Evolutionary conservation across 2,888 invertebrate genomes (phyloP).

Genomic region (Tuberolachnus salignus): DNA sequence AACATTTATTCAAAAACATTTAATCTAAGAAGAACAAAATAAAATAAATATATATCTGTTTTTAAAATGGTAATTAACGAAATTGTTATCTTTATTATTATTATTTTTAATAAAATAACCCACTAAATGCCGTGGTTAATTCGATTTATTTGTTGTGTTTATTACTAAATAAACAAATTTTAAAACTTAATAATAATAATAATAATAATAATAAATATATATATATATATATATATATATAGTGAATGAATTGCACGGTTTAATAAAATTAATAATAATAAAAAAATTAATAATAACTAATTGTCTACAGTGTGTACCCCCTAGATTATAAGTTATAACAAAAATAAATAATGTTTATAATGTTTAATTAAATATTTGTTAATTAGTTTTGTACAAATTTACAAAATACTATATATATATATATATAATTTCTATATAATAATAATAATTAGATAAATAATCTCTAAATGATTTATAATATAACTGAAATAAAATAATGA

Average conservation of each 20-base stretch:
- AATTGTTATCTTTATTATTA: conserved; percentile 4
- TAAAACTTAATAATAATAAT: no score
- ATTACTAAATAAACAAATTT: background rate
- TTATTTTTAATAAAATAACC: conserved; percentile 24
- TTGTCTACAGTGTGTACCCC: conserved; percentile 36
- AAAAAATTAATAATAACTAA: conserved; percentile 45
- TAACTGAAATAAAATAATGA: conserved; percentile 3
- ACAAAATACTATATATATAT: conserved; percentile 40
- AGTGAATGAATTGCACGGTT: conserved; percentile 49
- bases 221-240: background rate
- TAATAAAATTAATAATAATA: conserved; percentile 51
- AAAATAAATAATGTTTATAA: conserved; percentile 50
- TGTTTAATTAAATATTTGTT: conserved; percentile 25
- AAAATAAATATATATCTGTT: conserved; percentile 33
- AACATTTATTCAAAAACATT: conserved; percentile 25
- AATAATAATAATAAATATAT: no score
- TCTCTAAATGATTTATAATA: background rate
- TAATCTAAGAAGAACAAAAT: conserved; percentile 33
- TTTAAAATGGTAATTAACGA: conserved; percentile 52
- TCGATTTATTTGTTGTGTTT: conserved; percentile 27
- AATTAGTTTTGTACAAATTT: conserved; percentile 50
- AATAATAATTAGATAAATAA: conserved; percentile 36
- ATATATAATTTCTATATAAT: conserved; percentile 11
- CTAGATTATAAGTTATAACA: conserved; percentile 26
- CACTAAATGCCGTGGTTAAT: conserved; percentile 23